Conservation (phyloP, 2,888 invertebrate genomes). For the Plagodis dolabraria region DNA sequence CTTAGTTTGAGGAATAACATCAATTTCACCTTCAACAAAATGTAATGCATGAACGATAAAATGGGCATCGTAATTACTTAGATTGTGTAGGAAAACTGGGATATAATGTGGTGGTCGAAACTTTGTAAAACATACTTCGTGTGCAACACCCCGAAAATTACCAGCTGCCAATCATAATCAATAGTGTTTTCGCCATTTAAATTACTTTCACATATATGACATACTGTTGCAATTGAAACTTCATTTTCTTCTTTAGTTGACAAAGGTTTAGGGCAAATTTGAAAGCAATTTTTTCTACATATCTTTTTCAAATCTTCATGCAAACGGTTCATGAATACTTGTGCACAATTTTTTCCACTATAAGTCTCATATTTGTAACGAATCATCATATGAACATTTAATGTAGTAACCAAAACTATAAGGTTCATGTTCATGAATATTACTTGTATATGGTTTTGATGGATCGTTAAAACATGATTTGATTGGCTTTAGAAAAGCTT, state of each 20-base stretch:
- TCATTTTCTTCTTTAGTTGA: conserved; percentile 1
- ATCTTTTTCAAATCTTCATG: conserved; percentile 32
- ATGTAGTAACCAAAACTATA: conserved; percentile 48
- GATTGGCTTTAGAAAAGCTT: conserved; percentile 39
- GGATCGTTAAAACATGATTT: conserved; percentile 34
- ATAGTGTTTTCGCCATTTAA: conserved; percentile 25
- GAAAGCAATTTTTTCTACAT: conserved; percentile 4
- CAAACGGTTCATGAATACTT: conserved; percentile 40
- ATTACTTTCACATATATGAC: neutral
- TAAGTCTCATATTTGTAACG: conserved; percentile 13
- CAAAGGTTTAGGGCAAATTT: conserved; percentile 7
- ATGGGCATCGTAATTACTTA: conserved; percentile 46
- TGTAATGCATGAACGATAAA: conserved; percentile 44
- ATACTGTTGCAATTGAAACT: conserved; percentile 1
- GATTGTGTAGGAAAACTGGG: too few relatives aligned
- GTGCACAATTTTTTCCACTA: conserved; percentile 2
- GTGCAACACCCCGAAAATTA: conserved; percentile 39
- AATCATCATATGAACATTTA: conserved; percentile 42
- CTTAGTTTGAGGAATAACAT: conserved; percentile 41
- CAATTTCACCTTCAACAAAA: conserved; percentile 24
- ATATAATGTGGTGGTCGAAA: conserved; percentile 19
- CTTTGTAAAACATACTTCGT: conserved; percentile 39
- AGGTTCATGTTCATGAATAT: conserved; percentile 38
- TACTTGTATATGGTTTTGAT: conserved; percentile 36
- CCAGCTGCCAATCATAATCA: conserved; percentile 32